Base-by-base conservation (phyloP, 2,113 vertebrate genomes). In the Takifugu flavidus region DNA sequence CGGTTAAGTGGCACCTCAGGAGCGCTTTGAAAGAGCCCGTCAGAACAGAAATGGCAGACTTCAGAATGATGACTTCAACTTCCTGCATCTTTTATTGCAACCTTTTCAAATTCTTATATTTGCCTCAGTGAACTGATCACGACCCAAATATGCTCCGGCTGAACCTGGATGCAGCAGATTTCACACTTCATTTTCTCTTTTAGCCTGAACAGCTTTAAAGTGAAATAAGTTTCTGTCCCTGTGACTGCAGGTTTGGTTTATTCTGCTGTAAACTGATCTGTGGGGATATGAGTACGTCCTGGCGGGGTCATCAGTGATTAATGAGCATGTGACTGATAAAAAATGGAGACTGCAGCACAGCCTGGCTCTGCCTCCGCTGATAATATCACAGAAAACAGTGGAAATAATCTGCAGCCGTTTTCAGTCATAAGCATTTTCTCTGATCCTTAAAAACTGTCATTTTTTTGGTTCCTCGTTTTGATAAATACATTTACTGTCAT, bases 391-490 rank as follows among this genome's bases (percentile, higher is more conserved):
- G 20, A 20, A 47, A 13, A 68, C 71, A 67, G 53, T 12, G 13
- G 10, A 52, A 27, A 56, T 10, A 25, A 13, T 39, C 34, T 10
- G 13, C 53, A 68, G 42, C 58, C 46, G 54, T 59, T 70, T 53
- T 12, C 39, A 43, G 51, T 44, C 4, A 20, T 20, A 65, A 46
- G 53, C 20, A 50, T 28, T 39, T 39, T 39, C 7, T 34, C 5
- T 34, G 31, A 34, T 34, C 31, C 5, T 14, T 45, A 3, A 45
- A 8, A 45, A 45, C 11, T 39, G 2, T 39, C 11, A 2, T 11
- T 39, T 39, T 39, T 39, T 39, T 39, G 8, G 6, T 39, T 39
- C 34, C 34, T 39, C 34, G 7, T 39, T 39, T 39, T 39, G 34
- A 39, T 39, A 39, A 39, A 45, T 45, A 45, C 8, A 45, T 13